A percentile compares a stretch with the other conserved stretches of the same genome.
phyloP scores from a whole-genome alignment of 2,797 vertebrate genomes.

The Hozukius guyotensis region DNA sequence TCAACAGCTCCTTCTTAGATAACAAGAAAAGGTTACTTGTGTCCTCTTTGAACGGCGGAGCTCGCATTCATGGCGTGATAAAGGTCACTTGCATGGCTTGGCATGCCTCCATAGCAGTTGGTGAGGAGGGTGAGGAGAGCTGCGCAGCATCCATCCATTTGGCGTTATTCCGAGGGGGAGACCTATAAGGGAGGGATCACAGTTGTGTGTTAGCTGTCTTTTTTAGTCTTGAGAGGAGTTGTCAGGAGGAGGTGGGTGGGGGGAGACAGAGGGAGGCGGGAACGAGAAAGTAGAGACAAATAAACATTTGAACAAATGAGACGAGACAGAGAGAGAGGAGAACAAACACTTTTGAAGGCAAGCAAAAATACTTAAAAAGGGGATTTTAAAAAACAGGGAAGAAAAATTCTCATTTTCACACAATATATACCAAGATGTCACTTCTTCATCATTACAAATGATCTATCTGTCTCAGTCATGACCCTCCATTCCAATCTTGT shows the following conservation, averaged over 20 bases:
- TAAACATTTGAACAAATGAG: conserved; percentile 44
- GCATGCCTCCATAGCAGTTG: conserved; percentile 83
- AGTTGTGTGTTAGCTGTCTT: conserved; percentile 63
- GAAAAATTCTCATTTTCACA: conserved; percentile 12
- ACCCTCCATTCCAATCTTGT: conserved; percentile 48
- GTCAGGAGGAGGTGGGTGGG: conserved; percentile 32
- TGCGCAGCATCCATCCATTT: conserved; percentile 85
- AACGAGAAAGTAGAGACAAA: conserved; percentile 14
- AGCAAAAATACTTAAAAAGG: neutral
- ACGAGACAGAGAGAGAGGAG: neutral
- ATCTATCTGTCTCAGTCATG: conserved; percentile 26
- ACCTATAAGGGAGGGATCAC: conserved; percentile 79
- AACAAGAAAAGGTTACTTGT: conserved; percentile 88
- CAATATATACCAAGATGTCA: conserved; percentile 28
- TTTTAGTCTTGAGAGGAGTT: conserved; percentile 36
- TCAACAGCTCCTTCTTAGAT: conserved; percentile 83
- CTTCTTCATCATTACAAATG: conserved; percentile 38
- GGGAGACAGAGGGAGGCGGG: neutral
- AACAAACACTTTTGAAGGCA: neutral
- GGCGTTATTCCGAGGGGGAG: conserved; percentile 81
- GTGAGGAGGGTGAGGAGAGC: conserved; percentile 76
- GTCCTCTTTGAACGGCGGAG: conserved; percentile 85
- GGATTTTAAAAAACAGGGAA: neutral
- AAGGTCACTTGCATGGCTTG: conserved; percentile 88
- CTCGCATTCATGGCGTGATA: conserved; percentile 89